A percentile compares a stretch with the other conserved stretches of the same genome.
Evolutionary conservation across 2,888 invertebrate genomes (phyloP).

Genomic region (Petrolisthes manimaculis): DNA sequence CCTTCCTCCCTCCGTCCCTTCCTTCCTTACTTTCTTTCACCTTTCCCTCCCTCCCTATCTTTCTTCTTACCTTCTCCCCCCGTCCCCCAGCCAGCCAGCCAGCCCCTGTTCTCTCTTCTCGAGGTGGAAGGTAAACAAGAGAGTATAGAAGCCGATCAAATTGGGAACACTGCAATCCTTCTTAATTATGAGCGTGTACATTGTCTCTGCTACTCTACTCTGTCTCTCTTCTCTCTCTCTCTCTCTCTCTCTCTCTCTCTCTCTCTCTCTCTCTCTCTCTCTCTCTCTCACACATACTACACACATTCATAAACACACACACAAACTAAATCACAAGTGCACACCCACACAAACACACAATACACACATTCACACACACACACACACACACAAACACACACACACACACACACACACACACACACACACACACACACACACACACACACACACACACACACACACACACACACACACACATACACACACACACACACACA

Average conservation of each 20-base stretch:
- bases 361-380: neutral
- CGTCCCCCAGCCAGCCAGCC: neutral
- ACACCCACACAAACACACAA: neutral
- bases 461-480: neutral
- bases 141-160: no score
- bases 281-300: neutral
- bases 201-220: neutral
- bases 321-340: no score
- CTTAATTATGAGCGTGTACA: no score
- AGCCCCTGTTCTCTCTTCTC: neutral
- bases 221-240: neutral
- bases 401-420: neutral
- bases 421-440: neutral
- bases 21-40: neutral
- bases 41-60: neutral
- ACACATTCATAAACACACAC: no score
- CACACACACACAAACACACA: neutral
- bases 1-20: neutral
- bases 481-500: neutral
- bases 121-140: neutral
- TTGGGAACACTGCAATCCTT: no score
- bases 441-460: neutral
- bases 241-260: neutral
- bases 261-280: neutral
- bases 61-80: neutral